A percentile compares a stretch with the other conserved stretches of the same genome.
Conservation (phyloP, 2,113 vertebrate genomes). For the Percina caprodes region DNA sequence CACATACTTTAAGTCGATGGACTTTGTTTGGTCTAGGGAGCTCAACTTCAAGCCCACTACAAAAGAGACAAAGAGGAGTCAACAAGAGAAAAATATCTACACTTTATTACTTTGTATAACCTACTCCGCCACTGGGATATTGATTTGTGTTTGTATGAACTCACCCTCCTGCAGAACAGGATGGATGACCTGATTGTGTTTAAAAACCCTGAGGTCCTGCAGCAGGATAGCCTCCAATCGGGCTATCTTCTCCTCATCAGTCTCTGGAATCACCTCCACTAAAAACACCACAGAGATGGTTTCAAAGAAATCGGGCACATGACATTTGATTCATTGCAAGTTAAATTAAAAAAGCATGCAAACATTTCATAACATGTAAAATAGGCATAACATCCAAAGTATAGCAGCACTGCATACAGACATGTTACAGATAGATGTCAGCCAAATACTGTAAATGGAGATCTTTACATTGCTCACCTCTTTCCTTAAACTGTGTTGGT, state of each 20-base stretch:
- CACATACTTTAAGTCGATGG: conserved; percentile 92
- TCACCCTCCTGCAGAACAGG: conserved; percentile 92
- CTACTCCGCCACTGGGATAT: neutral
- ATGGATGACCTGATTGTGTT: conserved; percentile 93
- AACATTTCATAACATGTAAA: neutral
- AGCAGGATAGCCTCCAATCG: conserved; percentile 81
- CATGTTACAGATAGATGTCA: neutral
- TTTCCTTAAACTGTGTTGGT: conserved; percentile 54
- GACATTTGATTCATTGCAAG: neutral
- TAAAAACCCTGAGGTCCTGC: conserved; percentile 86
- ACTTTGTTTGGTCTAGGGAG: conserved; percentile 86
- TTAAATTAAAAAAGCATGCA: neutral
- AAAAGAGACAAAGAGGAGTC: conserved; percentile 19
- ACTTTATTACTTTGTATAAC: conserved; percentile 35
- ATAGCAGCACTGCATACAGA: neutral
- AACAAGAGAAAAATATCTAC: neutral
- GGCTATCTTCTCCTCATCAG: conserved; percentile 53
- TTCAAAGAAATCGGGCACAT: neutral
- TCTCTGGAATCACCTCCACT: conserved; percentile 46
- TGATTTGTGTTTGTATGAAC: conserved; percentile 13
- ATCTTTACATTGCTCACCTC: conserved; percentile 23
- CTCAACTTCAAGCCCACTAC: conserved; percentile 93
- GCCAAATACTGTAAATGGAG: neutral
- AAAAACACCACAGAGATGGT: conserved; percentile 3
- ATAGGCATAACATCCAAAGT: neutral